Conservation (phyloP, 2,888 invertebrate species). For the Pandemis cinnamomeana region DNA sequence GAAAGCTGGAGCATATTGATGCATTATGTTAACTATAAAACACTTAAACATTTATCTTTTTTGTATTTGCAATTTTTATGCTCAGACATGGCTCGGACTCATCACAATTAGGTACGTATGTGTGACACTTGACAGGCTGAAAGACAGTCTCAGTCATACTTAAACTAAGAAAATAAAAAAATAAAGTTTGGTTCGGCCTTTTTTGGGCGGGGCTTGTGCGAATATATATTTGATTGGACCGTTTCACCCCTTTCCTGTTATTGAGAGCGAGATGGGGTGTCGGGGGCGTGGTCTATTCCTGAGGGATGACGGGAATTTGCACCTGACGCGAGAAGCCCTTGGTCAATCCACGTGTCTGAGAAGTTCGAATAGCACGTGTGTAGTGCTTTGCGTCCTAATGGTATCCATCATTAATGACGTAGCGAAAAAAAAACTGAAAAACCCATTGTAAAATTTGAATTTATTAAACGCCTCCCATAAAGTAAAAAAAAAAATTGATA, state of each 20-base stretch:
- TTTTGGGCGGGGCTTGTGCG: conserved; percentile 53
- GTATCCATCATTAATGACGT: neutral
- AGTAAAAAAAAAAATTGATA: too few species aligned
- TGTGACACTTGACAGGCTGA: conserved; percentile 12
- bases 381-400: neutral
- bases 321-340: conserved; percentile 60
- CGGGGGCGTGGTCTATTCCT: conserved; percentile 59
- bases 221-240: conserved; percentile 59
- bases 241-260: conserved; percentile 55
- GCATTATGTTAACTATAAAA: conserved; percentile 54
- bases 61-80: neutral
- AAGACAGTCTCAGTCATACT: neutral
- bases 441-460: too few species aligned
- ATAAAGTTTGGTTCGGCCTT: conserved; percentile 15
- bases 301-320: conserved; percentile 54
- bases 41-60: conserved; percentile 21
- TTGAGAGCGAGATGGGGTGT: conserved; percentile 56
- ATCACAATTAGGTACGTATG: conserved; percentile 1
- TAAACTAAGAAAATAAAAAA: conserved; percentile 18
- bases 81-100: neutral
- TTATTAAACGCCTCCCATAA: too few species aligned
- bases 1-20: conserved; percentile 57
- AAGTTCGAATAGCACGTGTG: conserved; percentile 61
- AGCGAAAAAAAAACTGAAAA: neutral
- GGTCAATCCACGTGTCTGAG: conserved; percentile 67